phyloP scores from a whole-genome alignment of 2,888 invertebrate species.

The Mermis nigrescens region DNA sequence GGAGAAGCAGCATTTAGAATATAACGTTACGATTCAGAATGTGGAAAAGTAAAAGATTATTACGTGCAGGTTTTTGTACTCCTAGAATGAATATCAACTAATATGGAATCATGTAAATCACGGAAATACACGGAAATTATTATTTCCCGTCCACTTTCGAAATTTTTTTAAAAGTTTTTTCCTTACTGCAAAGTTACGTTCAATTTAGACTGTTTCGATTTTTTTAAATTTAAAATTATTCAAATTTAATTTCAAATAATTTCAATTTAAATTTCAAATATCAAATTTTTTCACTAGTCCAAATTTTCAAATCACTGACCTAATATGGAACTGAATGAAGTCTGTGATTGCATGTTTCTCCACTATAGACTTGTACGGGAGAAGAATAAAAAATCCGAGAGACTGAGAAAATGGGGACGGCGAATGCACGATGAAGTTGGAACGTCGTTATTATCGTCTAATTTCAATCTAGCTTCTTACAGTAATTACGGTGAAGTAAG shows the following conservation, averaged over 20 bases:
- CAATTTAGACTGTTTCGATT: no score
- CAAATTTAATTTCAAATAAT: no score
- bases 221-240: no score
- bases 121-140: no score
- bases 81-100: no score
- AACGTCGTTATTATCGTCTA: not conserved
- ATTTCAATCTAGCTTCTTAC: not conserved
- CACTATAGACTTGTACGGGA: not conserved
- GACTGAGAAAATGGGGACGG: not conserved
- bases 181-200: not conserved
- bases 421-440: not conserved
- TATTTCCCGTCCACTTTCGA: not conserved
- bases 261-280: no score
- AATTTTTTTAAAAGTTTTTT: not conserved
- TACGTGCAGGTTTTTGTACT: not conserved
- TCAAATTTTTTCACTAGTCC: no score
- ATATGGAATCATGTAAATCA: not conserved
- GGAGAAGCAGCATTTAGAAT: conserved; percentile 19
- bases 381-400: not conserved
- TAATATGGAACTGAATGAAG: no score
- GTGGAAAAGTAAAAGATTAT: conserved; percentile 22
- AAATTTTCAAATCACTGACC: no score
- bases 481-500: conserved; percentile 2
- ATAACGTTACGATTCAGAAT: conserved; percentile 26
- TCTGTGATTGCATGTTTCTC: no score